Base-by-base conservation (phyloP, 2,888 invertebrate species). In the Punctoribates punctum region DNA sequence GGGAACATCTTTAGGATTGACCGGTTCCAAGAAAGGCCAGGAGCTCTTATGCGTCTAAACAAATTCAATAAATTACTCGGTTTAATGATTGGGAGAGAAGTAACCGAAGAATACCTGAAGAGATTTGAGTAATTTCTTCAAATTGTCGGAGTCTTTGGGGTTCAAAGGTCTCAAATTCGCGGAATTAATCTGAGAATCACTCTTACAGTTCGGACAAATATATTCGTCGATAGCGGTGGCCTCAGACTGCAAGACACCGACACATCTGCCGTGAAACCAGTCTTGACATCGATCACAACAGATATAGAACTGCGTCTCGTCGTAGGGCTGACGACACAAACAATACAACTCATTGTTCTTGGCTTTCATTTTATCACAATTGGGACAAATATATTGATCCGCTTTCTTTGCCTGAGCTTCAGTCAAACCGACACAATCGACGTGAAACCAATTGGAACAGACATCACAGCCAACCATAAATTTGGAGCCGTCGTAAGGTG, bases 361-460 rank as follows among this genome's bases (percentile, higher is more conserved):
- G 42, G 70, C 70, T 46, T 38, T 70, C 1, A 23, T 38, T 46
- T 42, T 46, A 42, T 83, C 81, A 80, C 86, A 87, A 62, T 84
- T 84, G 42, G 83, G 82, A 82, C 86, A 87, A n/a, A 84, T 82
- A 85, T 94, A 98, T 83, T 94, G 93, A 72, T 93, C 92, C 84
- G 97, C 88, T 34, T 89, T 89, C 84, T 93, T 92, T 79, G 95
- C 94, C 87, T 91, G 91, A 83, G 92, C 91, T 84, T 96, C 95
- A 0, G 93, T 92, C 78, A 98, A 92, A 65, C 91, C 92, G 15
- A 98, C 95, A 84, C 99, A 99, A 81, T 92, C 92, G 0, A 96
- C 96, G 83, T 99, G 99, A 88, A 95, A 98, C 97, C 98, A 98
- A 85, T 96, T 96, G 82, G 93, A 93, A 85, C 98, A 99, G 82